phyloP scores from a whole-genome alignment of 1,140 invertebrate genomes.

The Galendromus occidentalis region DNA sequence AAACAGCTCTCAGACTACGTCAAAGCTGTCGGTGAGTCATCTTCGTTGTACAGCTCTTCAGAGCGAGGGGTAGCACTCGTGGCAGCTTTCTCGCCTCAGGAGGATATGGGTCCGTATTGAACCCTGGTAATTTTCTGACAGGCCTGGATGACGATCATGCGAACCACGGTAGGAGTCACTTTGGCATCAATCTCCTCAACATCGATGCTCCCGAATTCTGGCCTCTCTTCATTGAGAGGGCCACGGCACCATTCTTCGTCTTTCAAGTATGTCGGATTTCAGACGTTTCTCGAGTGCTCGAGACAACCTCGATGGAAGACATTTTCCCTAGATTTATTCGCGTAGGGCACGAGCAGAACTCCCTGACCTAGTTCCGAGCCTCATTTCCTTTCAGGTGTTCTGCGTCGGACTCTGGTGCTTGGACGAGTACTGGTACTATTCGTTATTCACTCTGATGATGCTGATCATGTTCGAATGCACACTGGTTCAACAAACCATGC shows the following conservation, averaged over 20 bases:
- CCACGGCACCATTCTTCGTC: constrained; percentile 97
- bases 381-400: constrained; percentile 52
- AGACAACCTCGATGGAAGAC: too few species aligned
- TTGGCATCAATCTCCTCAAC: constrained; percentile 32
- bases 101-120: neutral
- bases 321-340: too few species aligned
- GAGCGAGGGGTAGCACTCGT: neutral
- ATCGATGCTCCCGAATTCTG: constrained; percentile 88
- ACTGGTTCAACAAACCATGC: constrained; percentile 86
- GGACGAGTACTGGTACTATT: constrained; percentile 95
- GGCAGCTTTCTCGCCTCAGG: neutral
- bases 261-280: constrained; percentile 31
- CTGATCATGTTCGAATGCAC: constrained; percentile 93
- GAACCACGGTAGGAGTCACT: neutral
- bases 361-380: constrained; percentile 3
- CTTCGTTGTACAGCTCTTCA: neutral
- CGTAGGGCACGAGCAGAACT: too few species aligned
- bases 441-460: constrained; percentile 92
- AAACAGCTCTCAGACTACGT: constrained; percentile 66
- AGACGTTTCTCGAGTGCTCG: constrained; percentile 1
- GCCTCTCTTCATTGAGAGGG: constrained; percentile 88
- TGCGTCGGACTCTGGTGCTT: constrained; percentile 96
- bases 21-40: constrained; percentile 47
- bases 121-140: neutral
- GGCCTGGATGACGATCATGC: neutral